Percentiles rank a stretch among this genome's conserved stretches.
Evolutionary conservation across 2,113 vertebrate species (phyloP).

Genomic region (Drymodes brunneopygia): DNA sequence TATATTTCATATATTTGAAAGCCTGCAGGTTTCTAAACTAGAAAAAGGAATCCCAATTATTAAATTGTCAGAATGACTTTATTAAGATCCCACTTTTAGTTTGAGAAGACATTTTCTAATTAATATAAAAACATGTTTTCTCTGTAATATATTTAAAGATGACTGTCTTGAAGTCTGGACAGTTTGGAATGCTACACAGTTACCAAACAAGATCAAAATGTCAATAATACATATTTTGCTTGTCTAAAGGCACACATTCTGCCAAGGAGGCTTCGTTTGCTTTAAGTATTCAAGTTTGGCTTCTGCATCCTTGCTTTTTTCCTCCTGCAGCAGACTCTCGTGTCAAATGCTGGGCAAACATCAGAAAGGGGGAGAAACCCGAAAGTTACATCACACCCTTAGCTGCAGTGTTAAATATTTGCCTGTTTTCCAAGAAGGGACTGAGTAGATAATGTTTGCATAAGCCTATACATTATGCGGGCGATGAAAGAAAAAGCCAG

Average conservation of each 20-base stretch:
- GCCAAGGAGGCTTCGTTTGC: not conserved
- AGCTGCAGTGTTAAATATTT: not conserved
- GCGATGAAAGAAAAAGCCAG: not conserved
- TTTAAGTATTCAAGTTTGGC: not conserved
- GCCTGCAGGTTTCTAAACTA: not conserved
- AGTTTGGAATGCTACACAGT: not conserved
- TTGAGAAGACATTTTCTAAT: not conserved
- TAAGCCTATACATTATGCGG: not conserved
- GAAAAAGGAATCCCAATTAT: not conserved
- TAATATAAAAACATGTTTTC: not conserved
- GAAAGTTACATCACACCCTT: not conserved
- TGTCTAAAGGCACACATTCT: not conserved
- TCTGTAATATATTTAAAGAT: not conserved
- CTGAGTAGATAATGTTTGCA: not conserved
- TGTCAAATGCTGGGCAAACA: not conserved
- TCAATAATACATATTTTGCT: not conserved
- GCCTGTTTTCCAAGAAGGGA: not conserved
- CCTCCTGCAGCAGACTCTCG: not conserved
- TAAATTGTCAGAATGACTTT: not conserved
- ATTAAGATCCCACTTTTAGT: not conserved
- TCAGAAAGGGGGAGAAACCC: not conserved
- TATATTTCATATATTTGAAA: not conserved
- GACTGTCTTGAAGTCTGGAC: not conserved
- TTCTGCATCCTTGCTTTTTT: not conserved
- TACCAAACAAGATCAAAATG: not conserved